Conservation (phyloP, 2,888 invertebrate genomes). For the Xestia ashworthii region DNA sequence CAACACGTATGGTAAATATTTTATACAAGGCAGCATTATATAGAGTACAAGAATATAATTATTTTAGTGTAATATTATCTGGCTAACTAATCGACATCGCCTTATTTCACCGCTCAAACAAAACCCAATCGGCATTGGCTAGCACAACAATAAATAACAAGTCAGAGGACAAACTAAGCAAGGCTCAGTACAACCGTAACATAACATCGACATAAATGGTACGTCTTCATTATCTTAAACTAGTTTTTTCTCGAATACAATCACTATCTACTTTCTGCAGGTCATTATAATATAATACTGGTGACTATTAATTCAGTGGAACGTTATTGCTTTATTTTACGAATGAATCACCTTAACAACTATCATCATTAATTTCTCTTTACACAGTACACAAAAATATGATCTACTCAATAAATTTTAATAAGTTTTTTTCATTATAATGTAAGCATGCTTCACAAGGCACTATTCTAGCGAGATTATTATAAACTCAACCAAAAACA, state of each 20-base stretch:
- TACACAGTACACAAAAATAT: conserved; percentile 86
- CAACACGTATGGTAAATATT: conserved; percentile 25
- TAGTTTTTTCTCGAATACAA: conserved; percentile 72
- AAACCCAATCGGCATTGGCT: conserved; percentile 44
- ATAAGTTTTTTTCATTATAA: conserved; percentile 76
- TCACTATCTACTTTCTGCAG: conserved; percentile 73
- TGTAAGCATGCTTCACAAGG: conserved; percentile 90
- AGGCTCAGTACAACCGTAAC: conserved; percentile 51
- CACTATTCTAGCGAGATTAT: conserved; percentile 89
- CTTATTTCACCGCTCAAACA: conserved; percentile 23
- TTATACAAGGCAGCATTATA: conserved; percentile 43
- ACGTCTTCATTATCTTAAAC: conserved; percentile 62
- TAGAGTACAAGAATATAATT: conserved; percentile 44
- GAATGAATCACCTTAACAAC: conserved; percentile 68
- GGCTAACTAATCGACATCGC: conserved; percentile 33
- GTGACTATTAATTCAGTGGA: conserved; percentile 79
- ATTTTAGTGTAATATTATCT: conserved; percentile 37
- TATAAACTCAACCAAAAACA: conserved; percentile 80
- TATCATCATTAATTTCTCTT: conserved; percentile 72
- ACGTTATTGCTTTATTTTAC: conserved; percentile 86
- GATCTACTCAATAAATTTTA: conserved; percentile 79
- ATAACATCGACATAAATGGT: conserved; percentile 55
- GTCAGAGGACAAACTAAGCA: conserved; percentile 50
- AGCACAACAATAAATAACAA: conserved; percentile 62
- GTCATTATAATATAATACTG: conserved; percentile 81